phyloP scores from a whole-genome alignment of 2,113 vertebrate species.

The Hipposideros armiger region DNA sequence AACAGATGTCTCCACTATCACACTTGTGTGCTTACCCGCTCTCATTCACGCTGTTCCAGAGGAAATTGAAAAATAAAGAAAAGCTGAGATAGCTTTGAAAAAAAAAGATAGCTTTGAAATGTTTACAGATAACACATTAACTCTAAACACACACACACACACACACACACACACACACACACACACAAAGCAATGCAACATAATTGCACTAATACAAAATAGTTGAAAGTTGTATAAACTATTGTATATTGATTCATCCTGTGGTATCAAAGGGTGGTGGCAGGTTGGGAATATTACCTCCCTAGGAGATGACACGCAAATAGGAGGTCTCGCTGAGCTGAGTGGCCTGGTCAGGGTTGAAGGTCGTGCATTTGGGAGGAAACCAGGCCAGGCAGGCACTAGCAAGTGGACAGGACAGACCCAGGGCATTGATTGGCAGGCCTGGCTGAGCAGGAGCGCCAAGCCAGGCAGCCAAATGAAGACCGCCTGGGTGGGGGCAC shows the following conservation, averaged over 20 bases:
- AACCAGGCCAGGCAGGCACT: not conserved
- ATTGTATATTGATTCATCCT: not conserved
- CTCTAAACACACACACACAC: not conserved
- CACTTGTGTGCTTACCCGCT: accelerated
- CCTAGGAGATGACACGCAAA: not conserved
- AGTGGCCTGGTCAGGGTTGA: not conserved
- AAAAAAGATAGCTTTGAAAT: not conserved
- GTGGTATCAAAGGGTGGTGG: accelerated
- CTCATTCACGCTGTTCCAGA: not conserved
- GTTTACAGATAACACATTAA: not conserved
- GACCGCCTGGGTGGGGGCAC: accelerated
- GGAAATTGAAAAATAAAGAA: not conserved
- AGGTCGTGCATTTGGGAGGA: not conserved
- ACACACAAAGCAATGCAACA: not conserved
- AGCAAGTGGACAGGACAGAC: not conserved
- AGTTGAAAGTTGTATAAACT: not conserved
- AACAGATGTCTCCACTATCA: not conserved
- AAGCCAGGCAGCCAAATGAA: not conserved
- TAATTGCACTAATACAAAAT: not conserved
- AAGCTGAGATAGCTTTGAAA: not conserved
- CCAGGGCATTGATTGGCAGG: accelerated
- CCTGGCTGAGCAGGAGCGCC: not conserved
- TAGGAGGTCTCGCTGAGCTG: not conserved
- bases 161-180: not conserved
- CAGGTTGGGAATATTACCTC: not conserved